Conservation (phyloP, 2,113 vertebrate genomes). For the Daphoenositta chrysoptera region DNA sequence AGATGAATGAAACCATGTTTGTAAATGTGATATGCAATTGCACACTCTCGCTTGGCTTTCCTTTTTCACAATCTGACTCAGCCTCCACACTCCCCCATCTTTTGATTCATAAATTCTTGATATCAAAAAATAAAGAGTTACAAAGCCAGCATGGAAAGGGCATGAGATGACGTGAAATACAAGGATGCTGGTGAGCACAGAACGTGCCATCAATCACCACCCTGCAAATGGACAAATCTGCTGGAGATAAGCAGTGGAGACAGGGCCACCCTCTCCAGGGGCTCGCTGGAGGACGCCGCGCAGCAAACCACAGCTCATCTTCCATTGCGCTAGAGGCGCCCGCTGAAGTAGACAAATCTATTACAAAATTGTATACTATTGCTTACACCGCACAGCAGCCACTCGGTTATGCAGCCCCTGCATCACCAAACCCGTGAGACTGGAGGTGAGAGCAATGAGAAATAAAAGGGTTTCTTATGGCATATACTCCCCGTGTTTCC, state of each 20-base stretch:
- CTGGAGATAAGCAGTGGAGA: not conserved
- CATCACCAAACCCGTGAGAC: not conserved
- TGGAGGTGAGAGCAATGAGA: not conserved
- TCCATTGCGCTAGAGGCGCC: not conserved
- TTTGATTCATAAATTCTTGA: conserved; percentile 56
- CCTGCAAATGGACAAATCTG: not conserved
- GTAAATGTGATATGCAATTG: not conserved
- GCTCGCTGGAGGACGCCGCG: not conserved
- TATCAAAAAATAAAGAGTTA: not conserved
- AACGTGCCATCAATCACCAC: not conserved
- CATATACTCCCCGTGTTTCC: not conserved
- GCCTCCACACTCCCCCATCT: conserved; percentile 20
- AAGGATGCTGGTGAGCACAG: not conserved
- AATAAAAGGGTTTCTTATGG: not conserved
- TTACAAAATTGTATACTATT: not conserved
- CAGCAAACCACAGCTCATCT: not conserved
- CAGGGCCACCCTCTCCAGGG: not conserved
- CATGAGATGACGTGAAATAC: not conserved
- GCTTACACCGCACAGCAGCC: not conserved
- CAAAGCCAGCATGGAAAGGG: not conserved
- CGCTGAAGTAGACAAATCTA: not conserved
- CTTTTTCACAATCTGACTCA: conserved; percentile 32
- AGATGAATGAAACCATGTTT: conserved; percentile 41
- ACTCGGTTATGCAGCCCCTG: not conserved
- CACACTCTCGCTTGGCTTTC: not conserved